Evolutionary conservation across 2,888 invertebrate genomes (phyloP).

Genomic region (Trachelus stipa): DNA sequence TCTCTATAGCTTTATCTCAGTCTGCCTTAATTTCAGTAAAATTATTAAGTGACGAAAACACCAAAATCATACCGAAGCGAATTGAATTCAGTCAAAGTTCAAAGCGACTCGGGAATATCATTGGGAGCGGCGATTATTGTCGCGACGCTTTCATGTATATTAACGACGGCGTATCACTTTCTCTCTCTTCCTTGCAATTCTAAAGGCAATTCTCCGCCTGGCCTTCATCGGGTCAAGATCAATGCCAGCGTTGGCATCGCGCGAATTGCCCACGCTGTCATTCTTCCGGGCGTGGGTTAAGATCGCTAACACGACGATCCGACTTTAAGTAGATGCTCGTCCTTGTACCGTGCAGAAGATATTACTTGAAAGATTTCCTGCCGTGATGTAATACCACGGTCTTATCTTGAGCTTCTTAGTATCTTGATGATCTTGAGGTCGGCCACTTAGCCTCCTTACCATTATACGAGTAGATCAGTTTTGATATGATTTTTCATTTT

Average conservation of each 20-base stretch:
- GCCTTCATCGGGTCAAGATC: slow-evolving; percentile 4
- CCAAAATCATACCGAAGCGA: not conserved
- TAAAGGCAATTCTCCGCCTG: not conserved
- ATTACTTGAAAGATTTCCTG: not conserved
- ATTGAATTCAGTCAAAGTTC: not conserved
- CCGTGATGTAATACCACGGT: not conserved
- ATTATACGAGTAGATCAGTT: not conserved
- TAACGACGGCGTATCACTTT: slow-evolving; percentile 1
- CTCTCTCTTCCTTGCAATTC: slow-evolving; percentile 1
- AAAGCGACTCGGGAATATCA: not conserved
- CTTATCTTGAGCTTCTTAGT: not conserved
- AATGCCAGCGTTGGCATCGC: not conserved
- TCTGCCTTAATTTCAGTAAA: not conserved
- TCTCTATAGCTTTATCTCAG: not conserved
- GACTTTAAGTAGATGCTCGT: not conserved
- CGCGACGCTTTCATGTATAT: not conserved
- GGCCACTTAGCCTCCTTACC: not conserved
- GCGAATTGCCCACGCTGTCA: not conserved
- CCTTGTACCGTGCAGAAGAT: not conserved
- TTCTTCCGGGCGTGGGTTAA: not conserved
- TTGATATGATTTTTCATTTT: not conserved
- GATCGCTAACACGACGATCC: not conserved
- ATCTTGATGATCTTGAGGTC: not conserved
- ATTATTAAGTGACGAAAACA: not conserved
- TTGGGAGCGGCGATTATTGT: not conserved